Conservation (phyloP, 1,140 invertebrate species). For the Cotesia glomerata region DNA sequence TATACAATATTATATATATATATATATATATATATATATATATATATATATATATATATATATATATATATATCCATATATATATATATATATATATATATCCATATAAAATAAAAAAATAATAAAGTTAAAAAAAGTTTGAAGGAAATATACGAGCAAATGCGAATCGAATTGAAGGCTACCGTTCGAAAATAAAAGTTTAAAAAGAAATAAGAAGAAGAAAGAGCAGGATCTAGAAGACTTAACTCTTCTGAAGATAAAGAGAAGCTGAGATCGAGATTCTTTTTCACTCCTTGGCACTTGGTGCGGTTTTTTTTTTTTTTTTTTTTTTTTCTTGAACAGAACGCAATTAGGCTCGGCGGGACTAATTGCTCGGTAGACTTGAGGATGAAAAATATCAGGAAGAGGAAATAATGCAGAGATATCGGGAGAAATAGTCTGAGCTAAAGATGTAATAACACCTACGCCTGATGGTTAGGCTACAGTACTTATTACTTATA, state of each 20-base stretch:
- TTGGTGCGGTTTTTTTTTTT: background rate
- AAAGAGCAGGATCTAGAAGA: background rate
- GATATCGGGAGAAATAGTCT: conserved; percentile 28
- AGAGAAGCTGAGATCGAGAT: background rate
- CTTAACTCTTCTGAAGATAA: background rate
- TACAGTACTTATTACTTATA: no score
- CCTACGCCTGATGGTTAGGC: conserved; percentile 30
- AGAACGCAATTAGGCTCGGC: conserved; percentile 32
- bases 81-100: no score
- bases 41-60: no score
- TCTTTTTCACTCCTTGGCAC: background rate
- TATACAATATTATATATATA: no score
- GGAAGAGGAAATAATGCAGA: conserved; percentile 35
- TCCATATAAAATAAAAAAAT: background rate
- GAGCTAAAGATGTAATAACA: conserved; percentile 46
- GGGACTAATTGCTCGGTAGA: conserved; percentile 28
- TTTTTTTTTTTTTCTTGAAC: conserved; percentile 17
- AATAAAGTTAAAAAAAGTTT: background rate
- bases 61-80: background rate
- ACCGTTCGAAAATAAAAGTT: conserved; percentile 13
- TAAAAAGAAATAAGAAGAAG: no score
- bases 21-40: no score
- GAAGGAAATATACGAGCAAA: conserved; percentile 16
- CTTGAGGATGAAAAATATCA: conserved; percentile 15
- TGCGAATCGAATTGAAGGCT: conserved; percentile 30